These are phyloP conservation scores for Eidolon dupreanum DNA, from an alignment of 2,797 vertebrate genomes.

Conservation along the genomic window DNA sequence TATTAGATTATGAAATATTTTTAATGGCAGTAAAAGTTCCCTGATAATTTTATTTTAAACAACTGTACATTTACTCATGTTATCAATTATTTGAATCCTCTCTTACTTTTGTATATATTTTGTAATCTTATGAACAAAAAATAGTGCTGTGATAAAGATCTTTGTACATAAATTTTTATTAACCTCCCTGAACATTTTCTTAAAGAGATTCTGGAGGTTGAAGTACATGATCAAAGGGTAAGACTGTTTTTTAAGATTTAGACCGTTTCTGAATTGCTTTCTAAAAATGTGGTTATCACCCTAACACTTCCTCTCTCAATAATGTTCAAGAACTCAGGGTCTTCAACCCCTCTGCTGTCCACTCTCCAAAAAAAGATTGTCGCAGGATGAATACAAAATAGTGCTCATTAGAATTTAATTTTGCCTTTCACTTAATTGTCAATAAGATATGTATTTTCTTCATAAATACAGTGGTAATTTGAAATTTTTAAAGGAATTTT, in stretches of 20 bases:
- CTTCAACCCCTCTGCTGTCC: too few species aligned
- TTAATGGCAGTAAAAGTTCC: background rate
- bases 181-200: background rate
- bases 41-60: background rate
- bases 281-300: background rate
- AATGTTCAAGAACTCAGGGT: background rate
- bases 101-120: background rate
- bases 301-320: background rate
- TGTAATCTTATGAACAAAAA: background rate
- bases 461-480: background rate
- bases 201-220: background rate
- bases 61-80: background rate
- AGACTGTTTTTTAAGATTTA: conserved; percentile 17
- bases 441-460: background rate
- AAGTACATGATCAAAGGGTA: background rate
- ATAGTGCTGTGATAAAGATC: background rate
- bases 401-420: background rate
- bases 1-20: background rate
- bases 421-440: background rate
- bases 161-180: background rate
- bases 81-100: background rate
- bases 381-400: background rate
- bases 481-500: background rate
- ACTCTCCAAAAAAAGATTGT: background rate
- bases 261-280: background rate